Base-by-base conservation (phyloP, 2,888 invertebrate genomes). In the Synanthedon andrenaeformis region DNA sequence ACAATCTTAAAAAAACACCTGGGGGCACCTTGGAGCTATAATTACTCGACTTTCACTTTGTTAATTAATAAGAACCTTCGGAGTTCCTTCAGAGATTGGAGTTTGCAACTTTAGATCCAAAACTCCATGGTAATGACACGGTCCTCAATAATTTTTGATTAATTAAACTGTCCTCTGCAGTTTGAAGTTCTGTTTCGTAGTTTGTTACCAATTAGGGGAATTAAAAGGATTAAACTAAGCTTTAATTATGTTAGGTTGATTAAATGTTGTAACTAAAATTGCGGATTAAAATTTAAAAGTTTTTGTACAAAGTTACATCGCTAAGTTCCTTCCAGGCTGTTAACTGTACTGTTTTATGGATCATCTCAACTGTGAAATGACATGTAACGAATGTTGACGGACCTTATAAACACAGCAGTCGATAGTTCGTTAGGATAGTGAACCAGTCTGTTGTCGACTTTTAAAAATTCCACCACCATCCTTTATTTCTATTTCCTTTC, bases 21-120 rank as follows among this genome's bases (percentile, higher is more conserved):
- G 45, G 55, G 52, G 42, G 42, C 42, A 45, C 42, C 42, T 2
- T 13, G 54, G 52, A 67, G 66, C 65, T 59, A 66, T 74, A 75
- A 80, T 82, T 75, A 74, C 67, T 57, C 56, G 69, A 71, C 67
- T 70, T 71, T 14, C 45, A 49, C 49, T 49, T 49, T 70, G 65
- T 76, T 81, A 79, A 82, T 82, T 82, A 82, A 82, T 81, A 81
- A 79, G 70, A 69, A 65, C 61, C 66, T 51, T 51, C 52, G 12
- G 23, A 49, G 17, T 49, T 49, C 53, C 55, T 51, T 51, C 50
- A 51, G 55, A 52, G 56, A 53, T 57, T 52, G 48, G 55, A 54
- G 55, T 45, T 45, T 14, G 45, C 14, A 45, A 45, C 45, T 45
- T 45, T 45, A 13, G 8, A 45, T 45, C 45, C n/a, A 14, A 45